These are phyloP conservation scores for Melanostigma gelatinosum DNA, from an alignment of 2,113 vertebrate species.

Conservation along the genomic window DNA sequence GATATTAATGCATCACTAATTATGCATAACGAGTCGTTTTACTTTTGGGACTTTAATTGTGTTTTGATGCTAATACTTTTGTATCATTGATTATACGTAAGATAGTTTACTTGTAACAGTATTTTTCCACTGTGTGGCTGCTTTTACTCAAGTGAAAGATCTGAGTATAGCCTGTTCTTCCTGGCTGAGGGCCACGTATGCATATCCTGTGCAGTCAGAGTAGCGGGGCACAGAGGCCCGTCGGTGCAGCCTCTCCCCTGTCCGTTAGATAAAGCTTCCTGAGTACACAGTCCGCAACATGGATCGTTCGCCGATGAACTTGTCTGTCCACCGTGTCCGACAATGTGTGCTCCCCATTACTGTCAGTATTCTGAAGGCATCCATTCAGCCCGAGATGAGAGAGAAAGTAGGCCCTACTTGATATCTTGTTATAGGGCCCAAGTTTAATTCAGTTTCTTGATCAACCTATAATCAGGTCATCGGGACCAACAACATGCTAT, in stretches of 20 bases:
- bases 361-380: constrained; percentile 5
- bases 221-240: constrained; percentile 14
- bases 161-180: neutral
- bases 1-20: neutral
- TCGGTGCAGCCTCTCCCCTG: constrained; percentile 36
- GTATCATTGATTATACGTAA: neutral
- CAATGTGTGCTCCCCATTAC: neutral
- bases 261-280: constrained; percentile 32
- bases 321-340: constrained; percentile 29
- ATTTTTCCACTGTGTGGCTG: neutral
- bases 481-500: neutral
- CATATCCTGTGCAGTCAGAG: constrained; percentile 10
- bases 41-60: neutral
- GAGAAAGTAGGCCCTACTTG: neutral
- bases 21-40: neutral
- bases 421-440: neutral
- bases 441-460: neutral
- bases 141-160: neutral
- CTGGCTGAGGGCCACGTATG: constrained; percentile 3
- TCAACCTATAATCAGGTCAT: neutral
- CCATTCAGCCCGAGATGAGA: constrained; percentile 5
- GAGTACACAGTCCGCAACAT: constrained; percentile 54
- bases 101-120: neutral
- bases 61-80: neutral
- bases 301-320: constrained; percentile 25